Base-by-base conservation (phyloP, 2,888 invertebrate genomes). In the Cecidostiba fungosa region DNA sequence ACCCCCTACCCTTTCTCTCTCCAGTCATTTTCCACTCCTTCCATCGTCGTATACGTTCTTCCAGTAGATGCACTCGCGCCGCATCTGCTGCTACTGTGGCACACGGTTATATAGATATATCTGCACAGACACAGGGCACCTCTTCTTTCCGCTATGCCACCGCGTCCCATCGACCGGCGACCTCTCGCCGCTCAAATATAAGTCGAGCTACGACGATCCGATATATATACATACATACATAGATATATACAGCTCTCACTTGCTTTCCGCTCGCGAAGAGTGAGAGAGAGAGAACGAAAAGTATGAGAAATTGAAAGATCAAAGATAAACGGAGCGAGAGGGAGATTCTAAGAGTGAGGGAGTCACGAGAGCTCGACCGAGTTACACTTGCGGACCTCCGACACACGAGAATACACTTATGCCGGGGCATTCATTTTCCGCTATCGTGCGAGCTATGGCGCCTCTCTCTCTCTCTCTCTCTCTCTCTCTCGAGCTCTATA, bases 241-340 rank as follows among this genome's bases (percentile, higher is more conserved):
- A n/a, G n/a, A 54, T 50, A n/a, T 76, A 47, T 26, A 54, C 62
- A 47, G 50, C 66, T 23, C 23, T 29, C 39, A 8, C 72, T 66
- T 62, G 77, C 80, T 70, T 82, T 82, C 78, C 59, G 77, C 73
- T 23, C 78, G 72, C 78, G 79, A 36, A 79, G 50, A 79, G 73
- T 43, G 43, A 43, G 43, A 43, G 43, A 19, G 54, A 54, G 19
- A 26, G 69, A 77, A 84, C 82, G 85, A 88, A 89, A 90, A 90
- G 89, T 90, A 90, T 90, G 91, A 91, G 90, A 90, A 91, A 92
- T 92, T 91, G 91, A 91, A 92, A 92, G 92, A 91, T 92, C 90
- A 87, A 80, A 90, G 92, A 91, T 92, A 92, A 88, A 79, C 74
- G 69, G 23, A 81, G 43, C 59, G 62, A 59, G 62, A 84, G 77